Base-by-base conservation (phyloP, 2,888 invertebrate species). In the Sylvicola fuscatus region DNA sequence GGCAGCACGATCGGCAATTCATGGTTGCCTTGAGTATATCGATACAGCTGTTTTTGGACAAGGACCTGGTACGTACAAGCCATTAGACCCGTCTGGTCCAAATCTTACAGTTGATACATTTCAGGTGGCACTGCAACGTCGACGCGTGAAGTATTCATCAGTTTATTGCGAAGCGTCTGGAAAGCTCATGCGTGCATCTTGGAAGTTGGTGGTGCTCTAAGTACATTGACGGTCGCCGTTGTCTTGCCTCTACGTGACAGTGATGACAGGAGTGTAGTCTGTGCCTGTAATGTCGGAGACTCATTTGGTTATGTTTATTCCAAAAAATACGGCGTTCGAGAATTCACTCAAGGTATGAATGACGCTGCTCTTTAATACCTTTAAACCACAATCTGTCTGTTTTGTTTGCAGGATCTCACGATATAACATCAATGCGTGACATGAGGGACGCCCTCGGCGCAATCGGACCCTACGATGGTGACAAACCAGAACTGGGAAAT, bases 361-460 rank as follows among this genome's bases (percentile, higher is more conserved):
- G 30, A 27, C 32, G 32, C 32, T 34, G 6, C 27, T 30, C 30
- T 36, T 30, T 27, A 28, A 29, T 21, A 37, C 32, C 11, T 31
- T 13, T 21, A 8, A 10, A 30, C 12, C 16, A 15, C 27, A 14
- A 40, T 26, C 27, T 12, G 27, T 8, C 21, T 34, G 11, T 27
- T 35, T 12, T 14, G 35, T 26, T 2, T 42, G 15, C 51, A 63
- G 80, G 81, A 34, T 86, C 83, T 13, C 86, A 87, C 49, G 83
- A 87, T 50, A 75, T 87, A 36, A 53, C 52, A 69, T 52, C 71
- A 81, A 37, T 34, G 34, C 37, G 82, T 14, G 84, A 89, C 50
- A 86, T 89, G 75, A 64, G 87, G 15, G 86, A 89, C 54, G 86
- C 87, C 3, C 64, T 86, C 27, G 87, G 87, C 13, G 87, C 87